Conservation (phyloP, 2,888 invertebrate genomes). For the Volucella inanis region DNA sequence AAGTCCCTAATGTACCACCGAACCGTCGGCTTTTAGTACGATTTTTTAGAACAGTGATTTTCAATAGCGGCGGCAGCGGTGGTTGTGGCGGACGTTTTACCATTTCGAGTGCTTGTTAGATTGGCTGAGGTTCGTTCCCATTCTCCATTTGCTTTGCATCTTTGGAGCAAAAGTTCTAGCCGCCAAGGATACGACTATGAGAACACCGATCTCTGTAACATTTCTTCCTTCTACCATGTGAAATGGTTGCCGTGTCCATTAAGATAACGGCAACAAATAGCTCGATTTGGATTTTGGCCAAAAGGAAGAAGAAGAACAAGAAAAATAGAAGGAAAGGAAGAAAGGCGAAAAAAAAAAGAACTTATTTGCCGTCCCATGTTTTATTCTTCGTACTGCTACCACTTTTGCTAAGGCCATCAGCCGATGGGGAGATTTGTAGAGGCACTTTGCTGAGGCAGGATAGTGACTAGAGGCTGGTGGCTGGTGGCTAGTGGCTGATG, state of each 20-base stretch:
- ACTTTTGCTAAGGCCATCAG: conserved; percentile 25
- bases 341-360: conserved; percentile 35
- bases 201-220: conserved; percentile 22
- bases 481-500: too few relatives aligned
- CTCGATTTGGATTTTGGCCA: conserved; percentile 76
- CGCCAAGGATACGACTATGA: conserved; percentile 45
- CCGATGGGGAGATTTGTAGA: conserved; percentile 54
- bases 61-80: conserved; percentile 37
- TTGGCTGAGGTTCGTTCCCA: conserved; percentile 37
- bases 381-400: conserved; percentile 28
- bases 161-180: conserved; percentile 57
- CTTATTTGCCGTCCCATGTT: conserved; percentile 63
- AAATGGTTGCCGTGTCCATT: conserved; percentile 66
- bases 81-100: conserved; percentile 31
- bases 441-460: conserved; percentile 68
- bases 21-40: conserved; percentile 53
- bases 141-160: conserved; percentile 55
- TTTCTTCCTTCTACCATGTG: conserved; percentile 47
- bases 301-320: conserved; percentile 35
- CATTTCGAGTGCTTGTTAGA: conserved; percentile 64
- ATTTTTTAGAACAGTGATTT: conserved; percentile 67
- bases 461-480: background rate
- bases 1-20: conserved; percentile 62
- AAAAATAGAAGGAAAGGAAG: background rate
- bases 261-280: conserved; percentile 76